Evolutionary conservation across 64 coral and sea anemone species (phyloP).

Genomic region (Actinia equina): DNA sequence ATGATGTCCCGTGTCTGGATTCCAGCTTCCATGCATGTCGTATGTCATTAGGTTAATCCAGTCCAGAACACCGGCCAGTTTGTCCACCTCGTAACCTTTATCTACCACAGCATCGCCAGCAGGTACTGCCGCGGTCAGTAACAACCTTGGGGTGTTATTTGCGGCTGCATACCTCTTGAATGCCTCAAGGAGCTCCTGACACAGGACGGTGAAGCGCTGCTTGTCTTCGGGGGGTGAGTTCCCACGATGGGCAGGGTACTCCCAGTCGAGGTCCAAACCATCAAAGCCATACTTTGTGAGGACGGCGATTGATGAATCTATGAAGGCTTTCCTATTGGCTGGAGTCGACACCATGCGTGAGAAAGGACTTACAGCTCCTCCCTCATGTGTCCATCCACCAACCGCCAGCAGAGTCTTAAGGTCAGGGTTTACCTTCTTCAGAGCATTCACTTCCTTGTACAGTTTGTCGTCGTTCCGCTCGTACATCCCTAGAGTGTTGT

Average conservation of each 20-base stretch:
- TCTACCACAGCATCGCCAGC: slow-evolving; percentile 32
- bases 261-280: slow-evolving; percentile 81
- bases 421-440: slow-evolving; percentile 48
- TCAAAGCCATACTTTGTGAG: slow-evolving; percentile 55
- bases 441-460: slow-evolving; percentile 31
- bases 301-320: slow-evolving; percentile 36
- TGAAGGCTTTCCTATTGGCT: slow-evolving; percentile 47
- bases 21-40: slow-evolving; percentile 74
- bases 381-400: slow-evolving; percentile 74
- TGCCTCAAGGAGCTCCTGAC: slow-evolving; percentile 54
- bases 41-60: slow-evolving; percentile 78
- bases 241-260: slow-evolving; percentile 64
- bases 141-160: slow-evolving; percentile 35
- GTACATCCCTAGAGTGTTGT: slow-evolving; percentile 33
- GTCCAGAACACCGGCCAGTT: slow-evolving; percentile 62
- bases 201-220: slow-evolving; percentile 60
- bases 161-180: slow-evolving; percentile 41
- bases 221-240: slow-evolving; percentile 70
- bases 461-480: slow-evolving; percentile 53
- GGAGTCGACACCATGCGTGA: slow-evolving; percentile 43
- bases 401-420: slow-evolving; percentile 47
- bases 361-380: slow-evolving; percentile 26
- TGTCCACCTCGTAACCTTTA: slow-evolving; percentile 46
- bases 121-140: slow-evolving; percentile 63
- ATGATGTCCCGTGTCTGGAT: slow-evolving; percentile 57